phyloP scores from a whole-genome alignment of 2,888 invertebrate species.

The Charanyca ferruginea region DNA sequence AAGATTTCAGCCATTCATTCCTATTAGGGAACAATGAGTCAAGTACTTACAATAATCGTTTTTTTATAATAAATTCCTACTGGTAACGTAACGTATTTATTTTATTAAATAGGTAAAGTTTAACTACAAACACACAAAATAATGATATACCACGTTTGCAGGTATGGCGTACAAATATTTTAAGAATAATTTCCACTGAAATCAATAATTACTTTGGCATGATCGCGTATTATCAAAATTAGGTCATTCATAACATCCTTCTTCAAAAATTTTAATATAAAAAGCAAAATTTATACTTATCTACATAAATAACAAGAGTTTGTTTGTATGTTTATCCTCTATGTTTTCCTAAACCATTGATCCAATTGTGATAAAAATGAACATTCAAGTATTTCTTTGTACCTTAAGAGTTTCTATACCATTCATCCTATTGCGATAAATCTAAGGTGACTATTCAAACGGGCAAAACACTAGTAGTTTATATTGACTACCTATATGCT shows the following conservation, averaged over 20 bases:
- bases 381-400: too few relatives aligned
- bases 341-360: too few relatives aligned
- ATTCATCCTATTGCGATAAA: too few relatives aligned
- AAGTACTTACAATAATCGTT: too few relatives aligned
- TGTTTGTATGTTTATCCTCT: too few relatives aligned
- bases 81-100: neutral
- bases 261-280: neutral
- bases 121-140: constrained; percentile 4
- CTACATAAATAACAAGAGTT: too few relatives aligned
- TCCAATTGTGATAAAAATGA: too few relatives aligned
- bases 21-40: constrained; percentile 5
- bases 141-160: neutral
- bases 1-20: too few relatives aligned
- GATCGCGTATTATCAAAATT: constrained; percentile 1
- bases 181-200: constrained; percentile 4
- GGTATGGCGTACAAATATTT: constrained; percentile 3
- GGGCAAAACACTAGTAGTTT: neutral
- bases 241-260: neutral
- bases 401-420: too few relatives aligned
- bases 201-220: neutral
- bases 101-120: neutral
- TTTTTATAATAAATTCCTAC: constrained; percentile 10
- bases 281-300: too few relatives aligned
- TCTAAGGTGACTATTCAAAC: too few relatives aligned
- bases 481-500: too few relatives aligned